A percentile compares a stretch with the other conserved stretches of the same genome.
These are phyloP conservation scores for Drosophila prosaltans DNA, from an alignment of 1,140 invertebrate genomes.

Conservation along the genomic window DNA sequence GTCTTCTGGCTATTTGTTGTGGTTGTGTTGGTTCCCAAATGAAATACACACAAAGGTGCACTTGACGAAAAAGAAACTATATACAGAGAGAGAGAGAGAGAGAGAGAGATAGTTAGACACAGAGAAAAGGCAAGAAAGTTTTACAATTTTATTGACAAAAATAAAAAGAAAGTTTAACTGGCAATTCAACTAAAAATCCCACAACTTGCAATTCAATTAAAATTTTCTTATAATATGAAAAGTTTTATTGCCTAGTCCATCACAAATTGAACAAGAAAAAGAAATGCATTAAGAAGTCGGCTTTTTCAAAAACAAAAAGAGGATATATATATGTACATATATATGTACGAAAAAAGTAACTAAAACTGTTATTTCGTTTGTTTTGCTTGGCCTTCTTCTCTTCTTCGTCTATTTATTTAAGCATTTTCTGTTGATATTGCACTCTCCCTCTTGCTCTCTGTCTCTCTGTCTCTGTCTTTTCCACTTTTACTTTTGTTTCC, in stretches of 20 bases:
- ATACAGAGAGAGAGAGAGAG: neutral
- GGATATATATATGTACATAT: too few species aligned
- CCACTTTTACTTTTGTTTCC: slow-evolving; percentile 1
- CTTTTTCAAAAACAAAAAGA: neutral
- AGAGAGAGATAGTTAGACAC: neutral
- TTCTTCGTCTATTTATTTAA: neutral
- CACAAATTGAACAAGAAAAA: neutral
- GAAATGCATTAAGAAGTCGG: neutral
- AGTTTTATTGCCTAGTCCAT: neutral
- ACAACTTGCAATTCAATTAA: neutral
- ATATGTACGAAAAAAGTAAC: too few species aligned
- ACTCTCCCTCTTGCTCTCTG: neutral
- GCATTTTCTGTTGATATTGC: slow-evolving; percentile 6
- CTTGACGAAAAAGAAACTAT: slow-evolving; percentile 1
- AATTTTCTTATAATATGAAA: slow-evolving; percentile 3
- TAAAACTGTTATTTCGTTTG: neutral
- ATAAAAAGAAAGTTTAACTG: neutral
- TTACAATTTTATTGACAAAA: too few species aligned
- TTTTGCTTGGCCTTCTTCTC: neutral
- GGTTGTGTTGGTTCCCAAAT: slow-evolving; percentile 13
- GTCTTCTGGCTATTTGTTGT: slow-evolving; percentile 15
- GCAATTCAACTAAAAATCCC: neutral
- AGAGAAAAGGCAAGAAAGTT: too few species aligned
- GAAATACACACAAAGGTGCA: neutral
- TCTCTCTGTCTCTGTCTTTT: neutral